A percentile compares a stretch with the other conserved stretches of the same genome.
These are phyloP conservation scores for Calliphora vomitoria DNA, from an alignment of 2,888 invertebrate genomes.

Conservation along the genomic window DNA sequence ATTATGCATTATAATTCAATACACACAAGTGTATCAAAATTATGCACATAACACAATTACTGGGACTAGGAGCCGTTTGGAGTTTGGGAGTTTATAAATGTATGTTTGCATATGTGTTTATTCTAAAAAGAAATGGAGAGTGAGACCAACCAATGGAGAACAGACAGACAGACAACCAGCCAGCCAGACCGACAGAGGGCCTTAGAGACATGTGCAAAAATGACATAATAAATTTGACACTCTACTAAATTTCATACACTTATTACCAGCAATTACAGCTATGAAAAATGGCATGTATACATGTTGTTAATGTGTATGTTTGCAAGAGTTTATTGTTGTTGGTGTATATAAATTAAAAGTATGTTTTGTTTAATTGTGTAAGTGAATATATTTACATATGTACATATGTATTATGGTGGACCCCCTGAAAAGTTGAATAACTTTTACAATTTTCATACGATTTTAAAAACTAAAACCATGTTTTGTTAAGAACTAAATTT, in stretches of 20 bases:
- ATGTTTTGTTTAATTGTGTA: conserved; percentile 23
- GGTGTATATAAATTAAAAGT: not conserved
- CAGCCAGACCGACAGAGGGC: not conserved
- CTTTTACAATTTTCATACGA: too few species aligned
- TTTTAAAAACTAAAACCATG: too few species aligned
- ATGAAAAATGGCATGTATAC: conserved; percentile 57
- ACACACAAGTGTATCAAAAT: conserved; percentile 67
- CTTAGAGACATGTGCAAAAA: conserved; percentile 13
- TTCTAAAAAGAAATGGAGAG: not conserved
- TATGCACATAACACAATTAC: conserved; percentile 60
- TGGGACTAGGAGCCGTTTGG: conserved; percentile 2
- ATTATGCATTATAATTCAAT: conserved; percentile 61
- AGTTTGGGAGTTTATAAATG: not conserved
- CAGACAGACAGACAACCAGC: not conserved
- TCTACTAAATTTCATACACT: conserved; percentile 65
- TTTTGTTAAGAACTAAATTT: too few species aligned
- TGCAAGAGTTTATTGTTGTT: conserved; percentile 18
- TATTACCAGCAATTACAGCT: conserved; percentile 67
- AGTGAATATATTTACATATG: conserved; percentile 23
- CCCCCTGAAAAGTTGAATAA: too few species aligned
- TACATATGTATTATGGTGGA: not conserved
- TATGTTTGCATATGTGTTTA: conserved; percentile 1
- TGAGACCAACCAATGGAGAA: not conserved
- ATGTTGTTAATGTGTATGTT: not conserved
- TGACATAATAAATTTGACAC: conserved; percentile 67